Evolutionary conservation across 2,888 invertebrate species (phyloP).

Genomic region (Gymnocheta viridis): DNA sequence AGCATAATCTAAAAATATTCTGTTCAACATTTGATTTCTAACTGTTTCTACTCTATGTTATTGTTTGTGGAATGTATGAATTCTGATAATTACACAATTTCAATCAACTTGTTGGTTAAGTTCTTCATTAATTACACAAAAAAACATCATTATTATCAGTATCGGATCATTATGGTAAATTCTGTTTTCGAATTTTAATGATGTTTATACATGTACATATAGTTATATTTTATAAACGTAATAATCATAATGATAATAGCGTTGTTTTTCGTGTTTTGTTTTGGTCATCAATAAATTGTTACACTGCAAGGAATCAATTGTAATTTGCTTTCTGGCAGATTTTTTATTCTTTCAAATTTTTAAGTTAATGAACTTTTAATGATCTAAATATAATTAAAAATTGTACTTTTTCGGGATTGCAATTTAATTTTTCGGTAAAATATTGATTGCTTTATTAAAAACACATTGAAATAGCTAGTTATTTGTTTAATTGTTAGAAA

Average conservation of each 20-base stretch:
- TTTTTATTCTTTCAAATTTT: not conserved
- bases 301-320: constrained; percentile 12
- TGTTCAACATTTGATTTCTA: not conserved
- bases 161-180: constrained; percentile 59
- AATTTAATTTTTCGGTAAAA: too few species aligned
- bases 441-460: too few species aligned
- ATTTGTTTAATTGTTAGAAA: too few species aligned
- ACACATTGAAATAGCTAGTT: too few species aligned
- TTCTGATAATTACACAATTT: constrained; percentile 54
- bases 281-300: constrained; percentile 60
- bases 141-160: constrained; percentile 60
- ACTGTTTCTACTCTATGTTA: constrained; percentile 12
- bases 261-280: constrained; percentile 70
- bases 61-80: not conserved
- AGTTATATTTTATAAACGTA: constrained; percentile 27
- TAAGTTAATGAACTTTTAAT: not conserved
- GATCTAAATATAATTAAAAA: too few species aligned
- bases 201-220: too few species aligned
- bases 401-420: too few species aligned
- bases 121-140: constrained; percentile 51
- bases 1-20: not conserved
- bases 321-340: constrained; percentile 35
- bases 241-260: constrained; percentile 65
- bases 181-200: constrained; percentile 36
- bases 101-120: constrained; percentile 62